phyloP scores from a whole-genome alignment of 2,797 vertebrate genomes.

The Halcyon badia region DNA sequence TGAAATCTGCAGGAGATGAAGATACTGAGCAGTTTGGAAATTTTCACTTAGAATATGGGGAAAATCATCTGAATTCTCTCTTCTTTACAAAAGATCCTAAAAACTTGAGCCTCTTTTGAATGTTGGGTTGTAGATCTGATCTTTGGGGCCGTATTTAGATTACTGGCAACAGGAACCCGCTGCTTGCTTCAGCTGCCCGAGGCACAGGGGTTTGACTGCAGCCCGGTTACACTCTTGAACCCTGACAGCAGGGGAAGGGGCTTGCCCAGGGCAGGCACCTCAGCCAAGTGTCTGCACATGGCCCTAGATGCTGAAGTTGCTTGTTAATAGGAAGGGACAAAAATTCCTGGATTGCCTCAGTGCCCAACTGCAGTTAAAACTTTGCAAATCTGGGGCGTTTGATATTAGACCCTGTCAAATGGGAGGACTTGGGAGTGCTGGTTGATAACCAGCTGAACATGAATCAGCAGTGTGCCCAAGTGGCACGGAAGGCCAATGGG shows the following conservation, averaged over 20 bases:
- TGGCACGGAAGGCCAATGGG: no score
- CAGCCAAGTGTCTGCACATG: fast-evolving
- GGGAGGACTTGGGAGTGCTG: no score
- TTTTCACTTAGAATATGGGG: neutral
- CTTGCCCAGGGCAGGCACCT: neutral
- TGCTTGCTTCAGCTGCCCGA: neutral
- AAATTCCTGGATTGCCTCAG: neutral
- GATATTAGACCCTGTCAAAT: neutral
- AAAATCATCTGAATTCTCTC: neutral
- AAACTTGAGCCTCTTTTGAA: neutral
- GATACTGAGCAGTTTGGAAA: neutral
- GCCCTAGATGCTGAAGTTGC: neutral
- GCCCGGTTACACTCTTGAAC: fast-evolving
- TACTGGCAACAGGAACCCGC: neutral
- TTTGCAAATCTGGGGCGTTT: fast-evolving
- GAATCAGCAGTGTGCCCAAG: no score
- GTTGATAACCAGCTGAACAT: no score
- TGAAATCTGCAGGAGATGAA: neutral
- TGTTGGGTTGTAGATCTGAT: neutral
- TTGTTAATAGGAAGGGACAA: neutral
- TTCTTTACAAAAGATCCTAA: neutral
- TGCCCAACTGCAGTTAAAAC: neutral
- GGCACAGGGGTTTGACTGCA: neutral
- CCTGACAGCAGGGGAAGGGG: neutral
- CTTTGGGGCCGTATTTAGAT: neutral